phyloP scores from a whole-genome alignment of 2,888 invertebrate genomes.

The Pyralis farinalis region DNA sequence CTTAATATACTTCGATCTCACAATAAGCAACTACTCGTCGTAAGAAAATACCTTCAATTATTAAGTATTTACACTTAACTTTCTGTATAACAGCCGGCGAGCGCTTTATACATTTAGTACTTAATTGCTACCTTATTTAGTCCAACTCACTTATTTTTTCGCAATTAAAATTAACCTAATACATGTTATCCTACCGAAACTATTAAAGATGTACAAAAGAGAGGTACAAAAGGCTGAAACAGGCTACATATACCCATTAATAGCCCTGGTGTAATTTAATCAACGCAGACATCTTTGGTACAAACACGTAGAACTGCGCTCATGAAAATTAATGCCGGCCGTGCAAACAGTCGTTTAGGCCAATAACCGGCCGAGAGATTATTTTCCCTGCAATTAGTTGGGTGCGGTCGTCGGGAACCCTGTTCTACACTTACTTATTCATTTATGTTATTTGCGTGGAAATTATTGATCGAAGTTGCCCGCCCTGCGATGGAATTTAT shows the following conservation, averaged over 20 bases:
- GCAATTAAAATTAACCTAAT: not conserved
- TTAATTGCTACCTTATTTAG: no score
- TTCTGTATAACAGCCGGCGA: no score
- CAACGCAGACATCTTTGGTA: slow-evolving; percentile 1
- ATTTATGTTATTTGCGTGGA: not conserved
- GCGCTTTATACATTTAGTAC: no score
- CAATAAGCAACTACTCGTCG: no score
- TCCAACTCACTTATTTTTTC: no score
- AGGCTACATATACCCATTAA: slow-evolving; percentile 1
- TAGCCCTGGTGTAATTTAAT: slow-evolving; percentile 1
- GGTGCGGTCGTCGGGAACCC: not conserved
- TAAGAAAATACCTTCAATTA: no score
- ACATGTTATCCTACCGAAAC: not conserved
- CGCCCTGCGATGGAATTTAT: no score
- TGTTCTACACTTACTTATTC: not conserved
- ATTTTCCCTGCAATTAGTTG: slow-evolving; percentile 15
- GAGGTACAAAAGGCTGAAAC: not conserved
- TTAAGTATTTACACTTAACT: no score
- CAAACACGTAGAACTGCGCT: slow-evolving; percentile 1
- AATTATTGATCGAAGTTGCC: not conserved
- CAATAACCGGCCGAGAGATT: slow-evolving; percentile 15
- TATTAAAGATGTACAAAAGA: not conserved
- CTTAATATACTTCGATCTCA: no score
- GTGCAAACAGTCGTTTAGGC: slow-evolving; percentile 3
- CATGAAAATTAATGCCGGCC: slow-evolving; percentile 6